Evolutionary conservation across 1,140 invertebrate genomes (phyloP).

Genomic region (Drosophila repletoides): DNA sequence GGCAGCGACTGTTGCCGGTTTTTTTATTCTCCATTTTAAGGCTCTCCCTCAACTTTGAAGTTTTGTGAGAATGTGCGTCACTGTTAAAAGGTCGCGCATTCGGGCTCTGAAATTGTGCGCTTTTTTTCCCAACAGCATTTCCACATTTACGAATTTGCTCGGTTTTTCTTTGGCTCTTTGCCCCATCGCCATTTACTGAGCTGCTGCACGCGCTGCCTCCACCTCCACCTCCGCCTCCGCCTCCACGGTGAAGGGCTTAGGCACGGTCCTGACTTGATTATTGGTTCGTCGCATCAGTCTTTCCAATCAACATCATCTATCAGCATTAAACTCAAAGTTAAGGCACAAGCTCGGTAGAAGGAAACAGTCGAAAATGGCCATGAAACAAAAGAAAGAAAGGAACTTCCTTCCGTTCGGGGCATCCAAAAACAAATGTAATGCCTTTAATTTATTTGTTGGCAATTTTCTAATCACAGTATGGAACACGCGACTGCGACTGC

Average conservation of each 20-base stretch:
- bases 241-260: constrained; percentile 59
- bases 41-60: constrained; percentile 42
- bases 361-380: constrained; percentile 1
- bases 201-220: constrained; percentile 42
- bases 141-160: constrained; percentile 48
- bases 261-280: constrained; percentile 67
- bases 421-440: constrained; percentile 34
- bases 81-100: constrained; percentile 46
- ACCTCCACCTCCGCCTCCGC: too few relatives aligned
- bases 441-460: constrained; percentile 69
- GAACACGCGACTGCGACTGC: constrained; percentile 47
- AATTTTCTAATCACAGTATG: constrained; percentile 70
- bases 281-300: constrained; percentile 75
- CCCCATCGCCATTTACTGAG: constrained; percentile 35
- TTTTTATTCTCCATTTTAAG: constrained; percentile 35
- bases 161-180: constrained; percentile 15
- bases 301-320: constrained; percentile 77
- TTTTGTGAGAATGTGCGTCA: constrained; percentile 40
- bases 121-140: constrained; percentile 48
- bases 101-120: constrained; percentile 37
- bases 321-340: constrained; percentile 71
- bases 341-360: background rate
- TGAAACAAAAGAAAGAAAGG: constrained; percentile 39
- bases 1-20: constrained; percentile 19
- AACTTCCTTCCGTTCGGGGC: constrained; percentile 31